Evolutionary conservation across 2,113 vertebrate species (phyloP).

Genomic region (Pleuronectes platessa): DNA sequence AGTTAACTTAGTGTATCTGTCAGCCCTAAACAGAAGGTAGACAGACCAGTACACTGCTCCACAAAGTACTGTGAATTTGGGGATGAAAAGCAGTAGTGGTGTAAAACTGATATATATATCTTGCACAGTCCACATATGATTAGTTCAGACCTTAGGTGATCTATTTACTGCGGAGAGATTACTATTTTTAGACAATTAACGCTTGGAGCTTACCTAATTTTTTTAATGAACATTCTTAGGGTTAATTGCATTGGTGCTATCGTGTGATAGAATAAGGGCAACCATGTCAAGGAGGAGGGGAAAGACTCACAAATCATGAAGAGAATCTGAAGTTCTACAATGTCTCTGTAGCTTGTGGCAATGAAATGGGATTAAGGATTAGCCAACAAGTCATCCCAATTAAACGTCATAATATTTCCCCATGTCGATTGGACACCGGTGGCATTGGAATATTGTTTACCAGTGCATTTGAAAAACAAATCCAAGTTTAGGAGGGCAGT

Average conservation of each 20-base stretch:
- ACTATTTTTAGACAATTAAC: conserved; percentile 80
- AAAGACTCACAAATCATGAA: conserved; percentile 36
- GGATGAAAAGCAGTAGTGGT: too few species aligned
- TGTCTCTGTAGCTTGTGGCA: not conserved
- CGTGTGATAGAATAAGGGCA: conserved; percentile 71
- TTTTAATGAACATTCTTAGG: conserved; percentile 66
- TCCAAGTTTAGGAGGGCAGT: not conserved
- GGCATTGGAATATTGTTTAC: too few species aligned
- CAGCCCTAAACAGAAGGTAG: not conserved
- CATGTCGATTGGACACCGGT: too few species aligned
- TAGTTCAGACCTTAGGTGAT: conserved; percentile 63
- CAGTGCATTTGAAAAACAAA: too few species aligned
- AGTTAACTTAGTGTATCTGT: not conserved
- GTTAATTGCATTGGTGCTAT: conserved; percentile 74
- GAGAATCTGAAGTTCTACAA: conserved; percentile 24
- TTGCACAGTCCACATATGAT: conserved; percentile 24
- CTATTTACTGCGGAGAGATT: conserved; percentile 56
- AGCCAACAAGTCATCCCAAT: not conserved
- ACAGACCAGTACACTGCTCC: too few species aligned
- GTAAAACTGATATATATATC: not conserved
- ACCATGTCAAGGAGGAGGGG: conserved; percentile 49
- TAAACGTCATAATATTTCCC: not conserved
- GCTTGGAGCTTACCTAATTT: conserved; percentile 67
- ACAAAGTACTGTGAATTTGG: too few species aligned
- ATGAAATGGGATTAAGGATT: not conserved